Evolutionary conservation across 2,888 invertebrate species (phyloP).

Genomic region (Cephus runcator): DNA sequence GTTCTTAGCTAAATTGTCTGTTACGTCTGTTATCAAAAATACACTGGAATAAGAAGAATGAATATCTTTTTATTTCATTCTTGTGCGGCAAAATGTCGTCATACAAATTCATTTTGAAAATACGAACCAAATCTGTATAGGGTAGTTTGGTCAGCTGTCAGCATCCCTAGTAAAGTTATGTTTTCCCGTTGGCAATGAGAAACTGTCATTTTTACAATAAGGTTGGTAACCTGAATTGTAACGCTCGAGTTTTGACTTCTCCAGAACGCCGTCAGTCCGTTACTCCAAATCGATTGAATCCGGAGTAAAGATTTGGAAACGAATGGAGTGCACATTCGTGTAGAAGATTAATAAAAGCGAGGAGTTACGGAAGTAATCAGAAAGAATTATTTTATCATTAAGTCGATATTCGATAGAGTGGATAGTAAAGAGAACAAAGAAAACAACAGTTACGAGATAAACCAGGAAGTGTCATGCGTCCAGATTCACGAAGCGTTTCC

Average conservation of each 20-base stretch:
- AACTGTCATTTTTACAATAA: neutral
- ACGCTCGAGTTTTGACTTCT: neutral
- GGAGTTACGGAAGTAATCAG: neutral
- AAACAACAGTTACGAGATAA: neutral
- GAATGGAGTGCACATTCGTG: neutral
- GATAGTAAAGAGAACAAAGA: neutral
- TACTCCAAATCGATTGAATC: neutral
- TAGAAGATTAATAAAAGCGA: neutral
- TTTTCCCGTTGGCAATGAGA: neutral
- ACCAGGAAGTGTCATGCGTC: conserved; percentile 46
- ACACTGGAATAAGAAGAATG: neutral
- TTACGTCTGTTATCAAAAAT: neutral
- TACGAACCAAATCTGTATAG: neutral
- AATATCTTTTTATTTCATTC: neutral
- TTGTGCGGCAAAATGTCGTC: neutral
- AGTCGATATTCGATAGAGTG: neutral
- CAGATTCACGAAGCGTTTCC: conserved; percentile 62
- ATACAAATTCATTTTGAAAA: neutral
- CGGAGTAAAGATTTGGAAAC: neutral
- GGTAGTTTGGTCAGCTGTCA: neutral
- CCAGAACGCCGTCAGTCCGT: neutral
- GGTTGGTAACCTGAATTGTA: neutral
- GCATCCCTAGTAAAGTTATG: neutral
- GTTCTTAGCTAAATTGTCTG: neutral
- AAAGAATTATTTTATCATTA: neutral